phyloP scores from a whole-genome alignment of 2,888 invertebrate genomes.

The Pilophorus perplexus region DNA sequence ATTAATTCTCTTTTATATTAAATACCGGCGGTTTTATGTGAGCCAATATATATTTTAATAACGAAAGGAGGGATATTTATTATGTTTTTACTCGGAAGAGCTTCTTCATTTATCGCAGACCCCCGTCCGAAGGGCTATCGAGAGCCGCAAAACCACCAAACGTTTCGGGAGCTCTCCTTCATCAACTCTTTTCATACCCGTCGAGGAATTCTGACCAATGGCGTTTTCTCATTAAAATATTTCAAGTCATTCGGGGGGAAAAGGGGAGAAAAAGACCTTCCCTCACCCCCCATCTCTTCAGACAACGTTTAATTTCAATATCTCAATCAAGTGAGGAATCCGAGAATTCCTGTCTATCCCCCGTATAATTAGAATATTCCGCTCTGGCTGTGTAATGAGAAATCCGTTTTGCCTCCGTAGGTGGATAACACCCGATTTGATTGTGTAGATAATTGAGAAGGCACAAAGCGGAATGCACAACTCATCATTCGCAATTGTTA shows the following conservation, averaged over 20 bases:
- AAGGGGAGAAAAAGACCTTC: slow-evolving; percentile 2
- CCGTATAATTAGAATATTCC: slow-evolving; percentile 22
- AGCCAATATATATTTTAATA: slow-evolving; percentile 29
- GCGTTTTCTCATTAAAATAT: slow-evolving; percentile 35
- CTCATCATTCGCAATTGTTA: too few species aligned
- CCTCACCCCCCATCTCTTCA: background rate
- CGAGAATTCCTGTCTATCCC: slow-evolving; percentile 18
- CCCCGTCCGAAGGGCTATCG: background rate
- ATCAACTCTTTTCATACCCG: background rate
- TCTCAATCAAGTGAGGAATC: slow-evolving; percentile 32
- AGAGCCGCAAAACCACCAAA: slow-evolving; percentile 24
- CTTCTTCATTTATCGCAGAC: slow-evolving; percentile 16
- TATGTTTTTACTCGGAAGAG: slow-evolving; percentile 16
- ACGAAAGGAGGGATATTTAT: slow-evolving; percentile 11
- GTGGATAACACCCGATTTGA: too few species aligned
- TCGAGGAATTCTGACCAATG: slow-evolving; percentile 26
- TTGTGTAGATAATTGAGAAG: too few species aligned
- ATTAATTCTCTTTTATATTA: slow-evolving; percentile 21
- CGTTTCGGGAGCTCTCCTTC: background rate
- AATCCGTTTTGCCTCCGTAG: too few species aligned
- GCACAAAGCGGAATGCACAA: too few species aligned
- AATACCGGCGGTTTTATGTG: slow-evolving; percentile 24
- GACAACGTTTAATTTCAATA: slow-evolving; percentile 31
- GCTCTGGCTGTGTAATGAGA: too few species aligned
- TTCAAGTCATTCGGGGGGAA: slow-evolving; percentile 13